Evolutionary conservation across 35 echinoderm and acorn worm species (phyloP).

Genomic region (Lytechinus variegatus): DNA sequence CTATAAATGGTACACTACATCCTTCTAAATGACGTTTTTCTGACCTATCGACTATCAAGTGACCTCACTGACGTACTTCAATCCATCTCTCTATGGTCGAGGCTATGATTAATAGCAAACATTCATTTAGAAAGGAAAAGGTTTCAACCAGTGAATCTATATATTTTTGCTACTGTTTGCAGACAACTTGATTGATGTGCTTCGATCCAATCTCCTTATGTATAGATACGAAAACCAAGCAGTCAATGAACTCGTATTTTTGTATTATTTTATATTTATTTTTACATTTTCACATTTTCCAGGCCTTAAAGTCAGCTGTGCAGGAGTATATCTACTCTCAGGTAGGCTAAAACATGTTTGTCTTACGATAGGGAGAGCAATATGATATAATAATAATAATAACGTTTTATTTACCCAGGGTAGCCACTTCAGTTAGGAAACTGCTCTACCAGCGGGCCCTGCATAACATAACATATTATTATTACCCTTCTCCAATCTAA

Average conservation of each 20-base stretch:
- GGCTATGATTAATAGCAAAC: background rate
- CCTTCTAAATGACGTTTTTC: too few relatives aligned
- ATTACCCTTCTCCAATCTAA: too few relatives aligned
- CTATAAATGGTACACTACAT: too few relatives aligned
- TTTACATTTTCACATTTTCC: background rate
- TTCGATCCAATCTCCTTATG: background rate
- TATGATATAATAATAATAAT: too few relatives aligned
- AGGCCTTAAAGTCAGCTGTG: background rate
- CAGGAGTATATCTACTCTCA: background rate
- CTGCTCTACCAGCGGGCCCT: too few relatives aligned
- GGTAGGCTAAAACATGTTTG: background rate
- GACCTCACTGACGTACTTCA: too few relatives aligned
- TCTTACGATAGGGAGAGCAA: too few relatives aligned
- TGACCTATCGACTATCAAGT: too few relatives aligned
- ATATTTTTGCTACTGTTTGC: background rate
- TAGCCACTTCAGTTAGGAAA: too few relatives aligned
- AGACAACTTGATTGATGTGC: background rate
- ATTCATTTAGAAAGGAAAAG: background rate
- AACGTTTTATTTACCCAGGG: too few relatives aligned
- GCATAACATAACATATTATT: too few relatives aligned
- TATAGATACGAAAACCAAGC: background rate
- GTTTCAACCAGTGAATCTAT: background rate
- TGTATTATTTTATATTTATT: background rate
- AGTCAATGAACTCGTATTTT: conserved; percentile 4
- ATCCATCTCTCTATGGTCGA: too few relatives aligned